A percentile compares a stretch with the other conserved stretches of the same genome.
These are phyloP conservation scores for Myotis yumanensis DNA, from an alignment of 2,113 vertebrate species.

Conservation along the genomic window DNA sequence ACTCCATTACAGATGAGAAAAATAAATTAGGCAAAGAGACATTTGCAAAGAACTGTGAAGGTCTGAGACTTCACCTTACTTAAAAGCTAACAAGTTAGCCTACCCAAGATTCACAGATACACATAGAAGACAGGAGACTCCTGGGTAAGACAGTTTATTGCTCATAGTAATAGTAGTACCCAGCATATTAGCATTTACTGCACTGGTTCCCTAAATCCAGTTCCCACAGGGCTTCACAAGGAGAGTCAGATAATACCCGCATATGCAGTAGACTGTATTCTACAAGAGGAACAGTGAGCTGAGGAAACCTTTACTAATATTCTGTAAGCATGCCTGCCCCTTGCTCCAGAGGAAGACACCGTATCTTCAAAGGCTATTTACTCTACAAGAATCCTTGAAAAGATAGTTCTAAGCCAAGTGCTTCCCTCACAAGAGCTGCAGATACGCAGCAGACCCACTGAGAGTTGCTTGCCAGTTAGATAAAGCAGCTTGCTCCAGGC, in stretches of 20 bases:
- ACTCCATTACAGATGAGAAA: background rate
- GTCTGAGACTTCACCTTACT: background rate
- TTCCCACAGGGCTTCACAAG: background rate
- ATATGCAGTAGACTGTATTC: background rate
- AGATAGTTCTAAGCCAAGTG: background rate
- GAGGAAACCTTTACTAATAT: background rate
- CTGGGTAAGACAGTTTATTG: background rate
- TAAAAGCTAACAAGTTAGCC: background rate
- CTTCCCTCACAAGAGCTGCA: background rate
- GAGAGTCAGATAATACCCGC: background rate
- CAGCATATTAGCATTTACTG: background rate
- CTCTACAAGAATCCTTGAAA: background rate
- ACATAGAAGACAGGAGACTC: background rate
- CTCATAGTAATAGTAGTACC: background rate
- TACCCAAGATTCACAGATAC: background rate
- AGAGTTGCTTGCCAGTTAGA: background rate
- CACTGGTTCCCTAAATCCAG: background rate
- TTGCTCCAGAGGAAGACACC: background rate
- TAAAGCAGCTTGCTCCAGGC: background rate
- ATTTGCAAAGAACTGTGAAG: background rate
- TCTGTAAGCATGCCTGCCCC: background rate
- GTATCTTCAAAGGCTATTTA: background rate
- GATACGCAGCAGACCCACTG: background rate
- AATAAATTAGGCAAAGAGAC: background rate
- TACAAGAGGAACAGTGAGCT: background rate